Evolutionary conservation across 2,113 vertebrate species (phyloP).

Genomic region (Tringa solitaria): DNA sequence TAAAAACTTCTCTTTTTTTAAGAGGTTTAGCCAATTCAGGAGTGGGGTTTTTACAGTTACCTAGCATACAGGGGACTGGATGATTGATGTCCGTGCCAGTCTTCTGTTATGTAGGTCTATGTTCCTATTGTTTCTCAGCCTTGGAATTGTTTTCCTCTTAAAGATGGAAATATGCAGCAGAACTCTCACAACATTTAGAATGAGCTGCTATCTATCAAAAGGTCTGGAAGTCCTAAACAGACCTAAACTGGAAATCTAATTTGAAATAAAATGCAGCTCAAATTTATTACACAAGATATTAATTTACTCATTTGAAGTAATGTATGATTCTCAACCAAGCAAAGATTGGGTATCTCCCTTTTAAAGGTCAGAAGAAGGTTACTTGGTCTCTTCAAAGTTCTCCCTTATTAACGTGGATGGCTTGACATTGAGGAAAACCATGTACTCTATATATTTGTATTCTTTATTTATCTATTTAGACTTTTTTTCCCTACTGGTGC

Average conservation of each 20-base stretch:
- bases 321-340: not conserved
- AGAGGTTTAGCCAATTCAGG: not conserved
- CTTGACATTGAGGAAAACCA: conserved; percentile 42
- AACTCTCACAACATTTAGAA: not conserved
- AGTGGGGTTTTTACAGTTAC: not conserved
- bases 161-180: not conserved
- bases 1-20: not conserved
- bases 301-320: not conserved
- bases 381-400: not conserved
- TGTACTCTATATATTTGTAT: not conserved
- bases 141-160: conserved; percentile 1
- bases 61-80: not conserved
- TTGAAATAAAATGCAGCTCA: conserved; percentile 6
- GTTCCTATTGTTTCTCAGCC: not conserved
- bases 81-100: not conserved
- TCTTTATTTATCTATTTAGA: conserved; percentile 52
- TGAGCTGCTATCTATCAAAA: not conserved
- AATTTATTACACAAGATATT: not conserved
- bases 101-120: not conserved
- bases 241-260: not conserved
- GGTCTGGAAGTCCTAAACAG: not conserved
- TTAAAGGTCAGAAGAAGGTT: not conserved
- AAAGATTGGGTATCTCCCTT: not conserved
- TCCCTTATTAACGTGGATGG: not conserved
- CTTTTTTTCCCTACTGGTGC: not conserved